phyloP scores from a whole-genome alignment of 92 coral and sea anemone genomes.

The Epizoanthus illoricatus region DNA sequence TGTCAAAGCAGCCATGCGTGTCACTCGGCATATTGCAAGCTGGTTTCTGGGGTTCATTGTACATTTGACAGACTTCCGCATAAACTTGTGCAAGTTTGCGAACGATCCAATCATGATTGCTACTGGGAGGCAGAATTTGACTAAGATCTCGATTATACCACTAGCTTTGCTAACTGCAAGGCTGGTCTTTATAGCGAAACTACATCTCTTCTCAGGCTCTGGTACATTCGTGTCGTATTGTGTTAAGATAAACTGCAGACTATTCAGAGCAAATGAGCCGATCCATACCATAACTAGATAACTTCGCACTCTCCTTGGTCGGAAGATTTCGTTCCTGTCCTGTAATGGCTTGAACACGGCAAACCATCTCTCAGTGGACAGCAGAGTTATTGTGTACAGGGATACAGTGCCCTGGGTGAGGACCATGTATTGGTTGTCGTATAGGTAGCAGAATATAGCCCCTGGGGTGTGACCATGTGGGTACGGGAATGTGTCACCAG shows the following conservation, averaged over 20 bases:
- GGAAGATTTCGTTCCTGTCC: constrained; percentile 55
- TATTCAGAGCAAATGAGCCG: constrained; percentile 55
- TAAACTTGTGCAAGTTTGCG: constrained; percentile 42
- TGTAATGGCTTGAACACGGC: constrained; percentile 70
- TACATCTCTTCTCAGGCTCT: constrained; percentile 18
- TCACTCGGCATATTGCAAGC: constrained; percentile 55
- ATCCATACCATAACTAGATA: constrained; percentile 61
- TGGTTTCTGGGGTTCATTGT: constrained; percentile 31
- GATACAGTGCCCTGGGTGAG: constrained; percentile 78
- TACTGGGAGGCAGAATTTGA: constrained; percentile 51
- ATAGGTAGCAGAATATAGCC: constrained; percentile 52
- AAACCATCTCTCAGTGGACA: constrained; percentile 86
- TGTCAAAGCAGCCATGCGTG: constrained; percentile 73
- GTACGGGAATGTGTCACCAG: constrained; percentile 36
- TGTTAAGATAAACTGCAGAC: constrained; percentile 55
- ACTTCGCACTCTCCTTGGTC: constrained; percentile 50
- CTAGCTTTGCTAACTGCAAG: constrained; percentile 26
- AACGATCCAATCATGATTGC: constrained; percentile 38
- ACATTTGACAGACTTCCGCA: constrained; percentile 37
- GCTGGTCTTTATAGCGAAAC: constrained; percentile 19
- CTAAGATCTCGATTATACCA: constrained; percentile 51
- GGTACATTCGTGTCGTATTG: constrained; percentile 31
- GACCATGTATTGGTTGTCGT: constrained; percentile 64
- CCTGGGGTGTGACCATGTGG: constrained; percentile 39
- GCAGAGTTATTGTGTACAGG: constrained; percentile 67